phyloP scores from a whole-genome alignment of 2,797 vertebrate species.

The Oceanodroma leucorhoa region DNA sequence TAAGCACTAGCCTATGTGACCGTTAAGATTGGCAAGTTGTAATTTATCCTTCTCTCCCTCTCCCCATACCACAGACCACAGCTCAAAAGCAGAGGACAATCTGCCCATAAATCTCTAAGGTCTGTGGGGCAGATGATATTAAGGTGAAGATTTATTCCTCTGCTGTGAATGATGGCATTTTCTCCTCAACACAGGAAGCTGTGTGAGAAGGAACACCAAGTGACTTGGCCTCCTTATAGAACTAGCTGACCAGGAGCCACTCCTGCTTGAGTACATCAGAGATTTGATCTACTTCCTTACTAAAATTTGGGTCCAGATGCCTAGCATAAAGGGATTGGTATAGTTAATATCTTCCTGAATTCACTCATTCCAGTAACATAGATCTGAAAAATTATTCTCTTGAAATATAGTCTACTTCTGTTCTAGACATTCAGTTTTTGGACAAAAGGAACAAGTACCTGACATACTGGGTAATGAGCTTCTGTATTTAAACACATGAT shows the following conservation, averaged over 20 bases:
- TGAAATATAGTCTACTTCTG: background rate
- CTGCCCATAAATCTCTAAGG: background rate
- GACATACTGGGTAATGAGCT: background rate
- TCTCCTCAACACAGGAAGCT: background rate
- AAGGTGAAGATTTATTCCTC: background rate
- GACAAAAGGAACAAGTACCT: background rate
- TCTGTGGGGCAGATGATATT: fast-evolving
- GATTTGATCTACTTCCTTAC: background rate
- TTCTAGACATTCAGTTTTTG: background rate
- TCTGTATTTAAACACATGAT: background rate
- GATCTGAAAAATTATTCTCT: background rate
- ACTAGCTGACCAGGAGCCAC: background rate
- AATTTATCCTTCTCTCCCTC: background rate
- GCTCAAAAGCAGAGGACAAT: background rate
- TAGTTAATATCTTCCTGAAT: background rate
- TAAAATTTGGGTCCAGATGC: background rate
- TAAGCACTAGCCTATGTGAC: background rate
- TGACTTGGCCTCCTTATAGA: background rate
- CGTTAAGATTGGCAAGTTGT: background rate
- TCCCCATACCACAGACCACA: background rate
- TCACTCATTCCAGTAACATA: background rate
- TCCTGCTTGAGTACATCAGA: background rate
- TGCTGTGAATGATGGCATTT: background rate
- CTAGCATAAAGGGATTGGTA: background rate
- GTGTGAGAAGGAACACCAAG: fast-evolving